A percentile compares a stretch with the other conserved stretches of the same genome.
phyloP scores from a whole-genome alignment of 2,888 invertebrate genomes.

The Blastobasis lacticolella region DNA sequence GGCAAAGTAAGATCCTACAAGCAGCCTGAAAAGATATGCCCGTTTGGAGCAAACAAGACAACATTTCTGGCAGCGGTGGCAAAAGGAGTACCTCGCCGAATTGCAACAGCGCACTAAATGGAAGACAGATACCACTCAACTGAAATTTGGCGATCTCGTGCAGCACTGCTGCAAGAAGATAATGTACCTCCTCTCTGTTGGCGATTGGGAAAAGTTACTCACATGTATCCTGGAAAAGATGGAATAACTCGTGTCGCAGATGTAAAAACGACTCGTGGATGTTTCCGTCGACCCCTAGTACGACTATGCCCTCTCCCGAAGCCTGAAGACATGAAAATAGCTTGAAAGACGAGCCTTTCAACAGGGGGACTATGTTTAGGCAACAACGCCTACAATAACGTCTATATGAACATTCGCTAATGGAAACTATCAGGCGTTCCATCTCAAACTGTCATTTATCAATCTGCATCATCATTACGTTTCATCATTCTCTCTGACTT shows the following conservation, averaged over 20 bases:
- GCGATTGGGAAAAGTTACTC: constrained; percentile 8
- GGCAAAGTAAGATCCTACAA: too few relatives aligned
- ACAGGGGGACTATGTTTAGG: constrained; percentile 1
- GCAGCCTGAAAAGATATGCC: constrained; percentile 4
- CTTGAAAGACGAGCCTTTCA: constrained; percentile 1
- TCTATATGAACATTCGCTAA: too few relatives aligned
- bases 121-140: constrained; percentile 5
- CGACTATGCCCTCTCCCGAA: constrained; percentile 6
- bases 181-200: constrained; percentile 5
- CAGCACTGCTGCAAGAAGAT: constrained; percentile 14
- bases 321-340: background rate
- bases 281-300: constrained; percentile 3
- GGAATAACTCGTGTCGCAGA: constrained; percentile 7
- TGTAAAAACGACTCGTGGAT: constrained; percentile 3
- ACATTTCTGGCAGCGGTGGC: constrained; percentile 19
- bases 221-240: constrained; percentile 7
- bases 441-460: too few relatives aligned
- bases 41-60: constrained; percentile 13
- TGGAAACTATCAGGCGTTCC: too few relatives aligned
- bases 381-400: background rate
- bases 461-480: too few relatives aligned
- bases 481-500: too few relatives aligned
- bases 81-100: constrained; percentile 14
- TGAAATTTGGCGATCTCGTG: constrained; percentile 12
- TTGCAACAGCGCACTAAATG: constrained; percentile 25